phyloP scores from a whole-genome alignment of 2,113 vertebrate genomes.

The Channa maculata region DNA sequence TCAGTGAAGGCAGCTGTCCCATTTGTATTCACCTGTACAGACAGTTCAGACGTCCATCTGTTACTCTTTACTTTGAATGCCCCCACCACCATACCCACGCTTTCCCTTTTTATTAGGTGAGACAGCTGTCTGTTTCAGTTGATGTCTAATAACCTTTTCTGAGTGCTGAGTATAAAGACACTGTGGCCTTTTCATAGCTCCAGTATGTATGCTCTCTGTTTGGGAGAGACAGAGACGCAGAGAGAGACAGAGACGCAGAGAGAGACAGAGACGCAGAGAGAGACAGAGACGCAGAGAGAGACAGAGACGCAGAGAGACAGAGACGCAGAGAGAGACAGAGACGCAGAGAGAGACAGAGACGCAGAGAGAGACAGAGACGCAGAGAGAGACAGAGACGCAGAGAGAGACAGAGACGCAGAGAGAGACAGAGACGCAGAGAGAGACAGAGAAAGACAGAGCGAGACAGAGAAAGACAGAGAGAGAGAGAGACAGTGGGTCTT shows the following conservation, averaged over 20 bases:
- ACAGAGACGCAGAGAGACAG: conserved; percentile 18
- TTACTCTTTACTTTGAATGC: conserved; percentile 65
- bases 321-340: not conserved
- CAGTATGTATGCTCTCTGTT: conserved; percentile 45
- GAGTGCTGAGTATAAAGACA: conserved; percentile 80
- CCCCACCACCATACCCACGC: conserved; percentile 15
- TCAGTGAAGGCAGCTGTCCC: conserved; percentile 79
- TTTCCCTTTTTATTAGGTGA: conserved; percentile 68
- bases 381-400: conserved; percentile 23
- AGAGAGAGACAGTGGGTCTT: not conserved
- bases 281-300: conserved; percentile 12
- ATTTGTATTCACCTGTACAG: conserved; percentile 74
- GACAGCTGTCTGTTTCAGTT: conserved; percentile 74
- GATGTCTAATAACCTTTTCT: conserved; percentile 85
- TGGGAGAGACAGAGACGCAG: conserved; percentile 25
- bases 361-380: not conserved
- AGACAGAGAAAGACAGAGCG: no score
- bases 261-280: conserved; percentile 20
- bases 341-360: conserved; percentile 30
- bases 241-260: not conserved
- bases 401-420: not conserved
- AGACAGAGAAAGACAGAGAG: no score
- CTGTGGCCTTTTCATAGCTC: conserved; percentile 80
- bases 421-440: conserved; percentile 15
- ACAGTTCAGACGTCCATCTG: conserved; percentile 63